Evolutionary conservation across 2,888 invertebrate genomes (phyloP), one percentile per base, ranked within the genome.

Genomic region (Leucozona laternaria): DNA sequence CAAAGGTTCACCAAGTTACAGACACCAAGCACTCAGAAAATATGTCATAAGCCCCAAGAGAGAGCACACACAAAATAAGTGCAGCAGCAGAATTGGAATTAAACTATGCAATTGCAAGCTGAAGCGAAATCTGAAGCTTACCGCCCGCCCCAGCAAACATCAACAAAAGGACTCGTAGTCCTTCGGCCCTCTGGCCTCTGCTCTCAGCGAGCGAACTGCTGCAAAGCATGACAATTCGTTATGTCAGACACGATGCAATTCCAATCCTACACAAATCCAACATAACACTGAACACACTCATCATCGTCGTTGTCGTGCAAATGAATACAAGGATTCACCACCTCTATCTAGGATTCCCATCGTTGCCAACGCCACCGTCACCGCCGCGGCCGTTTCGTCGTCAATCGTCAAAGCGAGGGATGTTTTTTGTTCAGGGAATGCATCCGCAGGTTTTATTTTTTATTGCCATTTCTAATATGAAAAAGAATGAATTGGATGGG

Each of bases 301-400:
- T 82, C 82, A 79, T 77, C 85, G 31, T 66, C 40, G 68, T 73
- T 60, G 73, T 78, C 70, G 81, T 68, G 72, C 76, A 85, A 85
- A 76, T 81, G 85, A 78, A 85, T 85, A 43, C 73, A 62, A 20
- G 53, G 68, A 68, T 68, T 68, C 50, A 37, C 68, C 68, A 37
- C 78, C 43, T 57, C 68, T 75, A 76, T 71, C 75, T 66, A 75
- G 75, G 71, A 28, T 66, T 66, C 22, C 20, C 58, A 75, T 82
- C 71, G 7, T 37, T 7, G 34, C 17, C n/a, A 4, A 10, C 31
- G 17, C n/a, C n/a, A n/a, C 17, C 11, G n/a, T 22, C 4, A 2
- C 22, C 22, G 5, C 6, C 0, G 4, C 48, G 0, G 22, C 53
- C 25, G 15, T 53, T 17, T 58, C 13, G 17, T 57, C 31, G 34